Base-by-base conservation (phyloP, 2,888 invertebrate species). In the Pandemis cinnamomeana region DNA sequence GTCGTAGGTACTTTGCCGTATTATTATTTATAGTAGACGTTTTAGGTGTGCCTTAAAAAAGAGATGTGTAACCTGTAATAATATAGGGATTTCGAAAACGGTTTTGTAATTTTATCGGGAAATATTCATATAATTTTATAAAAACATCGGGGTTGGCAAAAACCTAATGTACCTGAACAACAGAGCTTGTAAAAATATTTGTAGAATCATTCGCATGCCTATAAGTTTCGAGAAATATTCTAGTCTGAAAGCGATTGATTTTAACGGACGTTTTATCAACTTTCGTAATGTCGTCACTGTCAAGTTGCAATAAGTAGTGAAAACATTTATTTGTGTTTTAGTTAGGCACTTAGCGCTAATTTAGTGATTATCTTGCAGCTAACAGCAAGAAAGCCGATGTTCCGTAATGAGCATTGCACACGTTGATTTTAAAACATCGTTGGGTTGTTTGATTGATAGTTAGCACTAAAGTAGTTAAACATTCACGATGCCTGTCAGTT, bases 361-460 rank as follows among this genome's bases (percentile, higher is more conserved):
- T 48, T 58, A 41, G 72, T 58, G 64, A 72, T 60, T 64, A 69
- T 51, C 48, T 72, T 73, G 58, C n/a, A 48, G 20, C 69, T 81
- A 78, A 78, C 80, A 81, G 77, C 79, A 79, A 77, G 80, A 83
- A 82, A 83, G 82, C 78, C 80, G 77, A 75, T 75, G 77, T 78
- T 81, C 78, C 79, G 76, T 81, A 80, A 81, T 78, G 71, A 77
- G 78, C 78, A 77, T 83, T 82, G 78, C 80, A 74, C 79, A 80
- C 27, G 27, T 36, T 83, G 76, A 67, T 78, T 76, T 67, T 67
- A 75, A 76, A 67, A 75, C 74, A 72, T 72, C 76, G 75, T 73
- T 78, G 78, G 78, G 69, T 69, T 46, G 58, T 73, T 69, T 72
- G 68, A 68, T 69, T 73, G 72, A 69, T 70, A 70, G 73, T 70